Conservation (phyloP, 2,888 invertebrate genomes). For the Ametastegia equiseti region DNA sequence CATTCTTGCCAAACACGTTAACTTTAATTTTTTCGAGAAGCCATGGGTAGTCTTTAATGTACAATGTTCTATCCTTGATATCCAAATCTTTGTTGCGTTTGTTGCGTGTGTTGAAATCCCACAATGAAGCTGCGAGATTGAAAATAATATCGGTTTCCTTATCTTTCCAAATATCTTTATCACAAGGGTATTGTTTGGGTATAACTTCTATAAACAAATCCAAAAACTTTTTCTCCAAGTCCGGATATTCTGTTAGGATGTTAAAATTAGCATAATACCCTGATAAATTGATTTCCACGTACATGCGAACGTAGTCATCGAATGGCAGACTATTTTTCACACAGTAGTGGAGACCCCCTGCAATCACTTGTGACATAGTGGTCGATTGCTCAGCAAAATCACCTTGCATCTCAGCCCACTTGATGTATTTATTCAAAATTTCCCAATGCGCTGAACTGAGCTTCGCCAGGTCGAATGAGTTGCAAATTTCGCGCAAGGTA, state of each 20-base stretch:
- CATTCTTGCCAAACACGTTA: constrained; percentile 25
- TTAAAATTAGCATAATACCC: constrained; percentile 49
- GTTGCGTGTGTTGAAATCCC: constrained; percentile 62
- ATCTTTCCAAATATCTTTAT: constrained; percentile 49
- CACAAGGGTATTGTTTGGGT: constrained; percentile 41
- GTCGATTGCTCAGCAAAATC: accelerated
- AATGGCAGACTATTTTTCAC: constrained; percentile 55
- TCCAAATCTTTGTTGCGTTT: not conserved
- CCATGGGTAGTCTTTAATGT: constrained; percentile 62
- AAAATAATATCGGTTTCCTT: not conserved
- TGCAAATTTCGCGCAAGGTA: constrained; percentile 53
- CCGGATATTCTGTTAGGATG: constrained; percentile 57
- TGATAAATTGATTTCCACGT: constrained; percentile 47
- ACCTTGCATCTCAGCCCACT: constrained; percentile 53
- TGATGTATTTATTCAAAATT: constrained; percentile 63
- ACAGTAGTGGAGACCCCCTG: constrained; percentile 55
- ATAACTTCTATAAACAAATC: constrained; percentile 55
- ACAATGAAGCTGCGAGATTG: constrained; percentile 55
- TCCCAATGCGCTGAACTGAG: constrained; percentile 64
- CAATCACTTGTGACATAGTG: constrained; percentile 49
- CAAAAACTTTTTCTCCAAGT: constrained; percentile 62
- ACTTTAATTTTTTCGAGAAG: constrained; percentile 53
- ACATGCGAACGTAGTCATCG: constrained; percentile 53
- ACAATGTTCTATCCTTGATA: constrained; percentile 47
- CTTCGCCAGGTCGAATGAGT: constrained; percentile 57